Evolutionary conservation across 2,888 invertebrate genomes (phyloP).

Genomic region (Eristalis tenax): DNA sequence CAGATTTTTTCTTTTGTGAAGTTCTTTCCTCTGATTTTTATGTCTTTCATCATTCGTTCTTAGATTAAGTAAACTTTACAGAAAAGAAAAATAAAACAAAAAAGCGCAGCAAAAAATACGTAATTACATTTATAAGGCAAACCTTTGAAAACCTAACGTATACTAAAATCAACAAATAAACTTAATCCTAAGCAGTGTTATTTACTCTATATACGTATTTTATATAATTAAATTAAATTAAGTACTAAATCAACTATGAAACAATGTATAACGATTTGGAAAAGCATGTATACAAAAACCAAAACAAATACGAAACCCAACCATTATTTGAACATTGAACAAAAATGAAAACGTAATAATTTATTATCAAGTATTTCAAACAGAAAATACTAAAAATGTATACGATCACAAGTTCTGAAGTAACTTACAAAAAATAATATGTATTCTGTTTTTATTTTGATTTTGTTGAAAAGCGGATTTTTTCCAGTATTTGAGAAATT

Average conservation of each 20-base stretch:
- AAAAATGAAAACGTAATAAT: constrained; percentile 38
- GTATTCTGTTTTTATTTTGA: constrained; percentile 55
- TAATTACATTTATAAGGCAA: constrained; percentile 68
- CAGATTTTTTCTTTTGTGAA: constrained; percentile 63
- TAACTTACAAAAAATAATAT: constrained; percentile 52
- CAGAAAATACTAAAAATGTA: constrained; percentile 59
- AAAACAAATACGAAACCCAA: neutral
- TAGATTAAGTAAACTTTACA: constrained; percentile 38
- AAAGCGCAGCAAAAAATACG: constrained; percentile 70
- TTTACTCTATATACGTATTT: constrained; percentile 71
- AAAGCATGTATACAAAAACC: constrained; percentile 63
- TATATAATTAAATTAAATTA: constrained; percentile 68
- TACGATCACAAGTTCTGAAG: constrained; percentile 67
- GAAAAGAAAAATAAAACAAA: constrained; percentile 49
- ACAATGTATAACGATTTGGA: constrained; percentile 70
- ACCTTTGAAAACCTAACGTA: constrained; percentile 65
- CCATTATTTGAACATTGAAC: constrained; percentile 34
- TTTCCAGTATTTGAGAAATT: constrained; percentile 62
- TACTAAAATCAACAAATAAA: constrained; percentile 60
- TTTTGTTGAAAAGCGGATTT: constrained; percentile 49
- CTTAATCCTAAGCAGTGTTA: constrained; percentile 61
- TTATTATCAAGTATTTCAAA: constrained; percentile 30
- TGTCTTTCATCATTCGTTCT: neutral
- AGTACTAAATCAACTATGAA: constrained; percentile 67
- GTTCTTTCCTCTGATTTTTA: constrained; percentile 21